A percentile compares a stretch with the other conserved stretches of the same genome.
These are phyloP conservation scores for Montifringilla adamsi DNA, from an alignment of 2,113 vertebrate species.

Conservation along the genomic window DNA sequence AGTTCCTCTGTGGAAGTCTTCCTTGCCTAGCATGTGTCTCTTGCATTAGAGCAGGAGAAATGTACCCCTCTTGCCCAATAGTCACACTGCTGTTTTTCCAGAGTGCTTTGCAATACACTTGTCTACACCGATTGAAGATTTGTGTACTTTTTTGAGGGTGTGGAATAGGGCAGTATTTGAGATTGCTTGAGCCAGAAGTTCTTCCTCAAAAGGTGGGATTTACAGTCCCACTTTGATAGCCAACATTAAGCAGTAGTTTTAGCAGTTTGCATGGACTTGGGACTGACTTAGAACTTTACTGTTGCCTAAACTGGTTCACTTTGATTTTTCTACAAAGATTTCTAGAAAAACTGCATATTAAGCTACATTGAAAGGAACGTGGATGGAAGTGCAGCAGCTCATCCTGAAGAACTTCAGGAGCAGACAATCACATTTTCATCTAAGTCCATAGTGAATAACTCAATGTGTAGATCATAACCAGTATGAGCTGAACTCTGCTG, in stretches of 20 bases:
- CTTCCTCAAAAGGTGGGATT: neutral
- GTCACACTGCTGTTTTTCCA: neutral
- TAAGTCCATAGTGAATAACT: neutral
- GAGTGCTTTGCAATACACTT: neutral
- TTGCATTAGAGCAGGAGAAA: neutral
- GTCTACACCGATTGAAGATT: neutral
- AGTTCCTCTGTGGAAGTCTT: neutral
- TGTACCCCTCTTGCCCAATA: neutral
- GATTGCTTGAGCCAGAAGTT: neutral
- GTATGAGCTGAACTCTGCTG: neutral
- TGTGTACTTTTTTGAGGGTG: neutral
- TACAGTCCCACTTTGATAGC: neutral
- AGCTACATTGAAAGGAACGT: neutral
- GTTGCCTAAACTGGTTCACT: neutral
- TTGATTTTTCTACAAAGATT: neutral
- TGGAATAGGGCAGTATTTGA: neutral
- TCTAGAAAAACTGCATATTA: neutral
- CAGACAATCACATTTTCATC: neutral
- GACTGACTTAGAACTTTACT: neutral
- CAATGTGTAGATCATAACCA: neutral
- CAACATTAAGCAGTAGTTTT: neutral
- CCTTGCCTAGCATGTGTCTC: neutral
- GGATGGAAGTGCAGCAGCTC: neutral
- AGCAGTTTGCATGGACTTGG: neutral
- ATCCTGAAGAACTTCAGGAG: neutral